Conservation (phyloP, 2,797 vertebrate genomes). For the Labeo calbasu region DNA sequence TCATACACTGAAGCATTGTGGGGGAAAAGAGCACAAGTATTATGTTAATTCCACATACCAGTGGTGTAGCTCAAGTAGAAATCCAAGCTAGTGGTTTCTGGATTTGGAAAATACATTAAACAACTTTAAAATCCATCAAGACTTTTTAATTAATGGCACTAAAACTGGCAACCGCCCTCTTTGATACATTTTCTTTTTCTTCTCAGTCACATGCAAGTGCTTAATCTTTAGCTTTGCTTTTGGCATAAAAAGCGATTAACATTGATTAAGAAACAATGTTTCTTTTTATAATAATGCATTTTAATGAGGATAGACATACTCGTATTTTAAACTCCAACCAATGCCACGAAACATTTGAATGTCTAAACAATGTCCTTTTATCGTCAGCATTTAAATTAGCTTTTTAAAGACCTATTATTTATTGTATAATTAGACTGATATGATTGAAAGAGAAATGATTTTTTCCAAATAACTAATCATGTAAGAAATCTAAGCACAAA, state of each 20-base stretch:
- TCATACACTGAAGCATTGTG: background rate
- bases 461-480: background rate
- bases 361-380: background rate
- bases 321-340: background rate
- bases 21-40: background rate
- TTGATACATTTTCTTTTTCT: background rate
- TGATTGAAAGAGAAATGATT: background rate
- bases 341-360: background rate
- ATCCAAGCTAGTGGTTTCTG: conserved; percentile 28
- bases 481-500: background rate
- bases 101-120: conserved; percentile 25
- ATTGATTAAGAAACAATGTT: conserved; percentile 18
- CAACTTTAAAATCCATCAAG: conserved; percentile 10
- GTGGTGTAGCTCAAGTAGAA: conserved; percentile 7
- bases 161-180: background rate
- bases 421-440: background rate
- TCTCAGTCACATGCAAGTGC: conserved; percentile 8
- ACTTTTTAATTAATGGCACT: conserved; percentile 9
- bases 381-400: background rate
- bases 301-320: background rate
- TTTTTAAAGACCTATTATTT: conserved; percentile 12
- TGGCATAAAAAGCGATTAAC: conserved; percentile 9
- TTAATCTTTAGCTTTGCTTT: conserved; percentile 30
- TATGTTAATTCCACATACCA: conserved; percentile 31
- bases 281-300: background rate